Percentiles rank a stretch among this genome's conserved stretches.
Evolutionary conservation across 2,113 vertebrate genomes (phyloP).

Genomic region (Cyprinodon tularosa): DNA sequence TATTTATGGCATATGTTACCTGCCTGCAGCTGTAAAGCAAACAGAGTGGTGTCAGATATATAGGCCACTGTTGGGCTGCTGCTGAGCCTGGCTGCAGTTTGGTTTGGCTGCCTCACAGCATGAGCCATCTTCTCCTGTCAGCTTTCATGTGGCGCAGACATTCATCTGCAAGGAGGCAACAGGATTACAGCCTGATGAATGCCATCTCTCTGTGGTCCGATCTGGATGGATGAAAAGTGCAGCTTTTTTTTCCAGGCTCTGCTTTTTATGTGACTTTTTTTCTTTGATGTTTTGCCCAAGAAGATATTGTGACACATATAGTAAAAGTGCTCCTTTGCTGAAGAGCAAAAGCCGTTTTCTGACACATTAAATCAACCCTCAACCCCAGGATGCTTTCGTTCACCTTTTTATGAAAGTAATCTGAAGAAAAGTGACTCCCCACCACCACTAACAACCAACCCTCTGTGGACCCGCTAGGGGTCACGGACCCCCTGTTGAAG

Average conservation of each 20-base stretch:
- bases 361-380: not conserved
- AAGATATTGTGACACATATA: not conserved
- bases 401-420: not conserved
- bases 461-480: too few species aligned
- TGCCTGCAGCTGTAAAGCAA: slow-evolving; percentile 43
- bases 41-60: slow-evolving; percentile 51
- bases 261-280: slow-evolving; percentile 5
- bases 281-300: slow-evolving; percentile 1
- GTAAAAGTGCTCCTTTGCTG: not conserved
- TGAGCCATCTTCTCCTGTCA: slow-evolving; percentile 29
- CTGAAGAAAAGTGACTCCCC: not conserved
- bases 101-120: slow-evolving; percentile 36
- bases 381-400: not conserved
- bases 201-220: not conserved
- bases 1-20: slow-evolving; percentile 41
- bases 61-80: slow-evolving; percentile 16
- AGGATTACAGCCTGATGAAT: slow-evolving; percentile 21
- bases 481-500: too few species aligned
- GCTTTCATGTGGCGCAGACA: slow-evolving; percentile 35
- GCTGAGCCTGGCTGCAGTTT: slow-evolving; percentile 35
- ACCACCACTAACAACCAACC: too few species aligned
- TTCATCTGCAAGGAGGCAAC: slow-evolving; percentile 29
- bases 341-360: not conserved
- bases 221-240: slow-evolving; percentile 4
- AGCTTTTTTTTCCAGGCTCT: not conserved